phyloP scores from a whole-genome alignment of 2,888 invertebrate species.

The Parochlus steinenii region DNA sequence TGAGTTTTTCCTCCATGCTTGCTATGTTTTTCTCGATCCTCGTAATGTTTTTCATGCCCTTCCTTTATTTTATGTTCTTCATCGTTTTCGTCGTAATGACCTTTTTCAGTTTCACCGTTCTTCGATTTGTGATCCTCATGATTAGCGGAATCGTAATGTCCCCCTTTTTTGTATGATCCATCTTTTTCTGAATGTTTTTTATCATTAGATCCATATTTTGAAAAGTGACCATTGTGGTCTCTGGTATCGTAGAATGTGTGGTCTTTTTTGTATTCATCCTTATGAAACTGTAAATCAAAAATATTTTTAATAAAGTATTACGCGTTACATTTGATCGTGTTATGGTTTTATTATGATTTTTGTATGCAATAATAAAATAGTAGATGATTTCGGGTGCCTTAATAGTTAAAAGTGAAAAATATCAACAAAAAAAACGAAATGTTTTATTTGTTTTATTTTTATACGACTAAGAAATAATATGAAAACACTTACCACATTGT shows the following conservation, averaged over 20 bases:
- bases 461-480: no score
- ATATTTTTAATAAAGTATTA: no score
- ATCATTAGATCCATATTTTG: constrained; percentile 24
- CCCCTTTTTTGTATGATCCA: constrained; percentile 22
- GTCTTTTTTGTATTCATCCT: constrained; percentile 28
- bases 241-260: constrained; percentile 28
- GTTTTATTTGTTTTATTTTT: no score
- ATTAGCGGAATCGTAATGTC: constrained; percentile 21
- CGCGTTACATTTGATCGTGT: no score
- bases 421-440: no score
- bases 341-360: no score
- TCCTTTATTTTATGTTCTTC: constrained; percentile 22
- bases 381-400: no score
- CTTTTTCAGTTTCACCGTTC: constrained; percentile 23
- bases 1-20: constrained; percentile 22
- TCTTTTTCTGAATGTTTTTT: constrained; percentile 22
- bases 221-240: constrained; percentile 26
- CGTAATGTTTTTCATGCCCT: constrained; percentile 22
- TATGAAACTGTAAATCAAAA: no score
- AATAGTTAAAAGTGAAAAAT: no score
- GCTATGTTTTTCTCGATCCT: constrained; percentile 22
- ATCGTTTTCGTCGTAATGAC: constrained; percentile 23
- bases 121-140: constrained; percentile 22
- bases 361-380: no score
- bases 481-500: no score